Conservation (phyloP, 1,140 invertebrate species). For the Lutraria rhynchaena region DNA sequence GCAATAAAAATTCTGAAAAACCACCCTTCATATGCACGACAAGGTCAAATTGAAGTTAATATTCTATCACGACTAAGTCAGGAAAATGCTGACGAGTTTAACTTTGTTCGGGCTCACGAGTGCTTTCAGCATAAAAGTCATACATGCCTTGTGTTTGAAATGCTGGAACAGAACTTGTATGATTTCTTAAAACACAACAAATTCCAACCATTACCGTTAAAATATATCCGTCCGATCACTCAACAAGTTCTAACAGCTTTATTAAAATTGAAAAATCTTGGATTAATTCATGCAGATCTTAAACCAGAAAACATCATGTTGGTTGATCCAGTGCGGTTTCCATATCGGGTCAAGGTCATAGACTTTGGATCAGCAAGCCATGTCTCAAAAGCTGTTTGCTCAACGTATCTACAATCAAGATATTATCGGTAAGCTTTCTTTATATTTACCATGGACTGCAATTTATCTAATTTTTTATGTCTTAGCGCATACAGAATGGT, state of each 20-base stretch:
- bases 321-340: constrained; percentile 97
- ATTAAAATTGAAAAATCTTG: constrained; percentile 98
- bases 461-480: no score
- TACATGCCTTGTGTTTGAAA: constrained; percentile 99
- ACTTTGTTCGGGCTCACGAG: constrained; percentile 99
- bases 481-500: no score
- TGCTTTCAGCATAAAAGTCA: constrained; percentile 99
- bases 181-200: constrained; percentile 99
- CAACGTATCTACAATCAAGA: constrained; percentile 99
- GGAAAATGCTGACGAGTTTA: constrained; percentile 99
- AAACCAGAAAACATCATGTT: constrained; percentile 99
- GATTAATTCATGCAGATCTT: constrained; percentile 99
- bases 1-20: constrained; percentile 99
- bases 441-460: background rate
- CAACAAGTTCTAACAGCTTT: constrained; percentile 99
- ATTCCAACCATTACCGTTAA: constrained; percentile 98
- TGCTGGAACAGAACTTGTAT: constrained; percentile 99
- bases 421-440: constrained; percentile 90
- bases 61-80: constrained; percentile 98
- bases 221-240: constrained; percentile 98
- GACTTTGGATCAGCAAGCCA: constrained; percentile 99
- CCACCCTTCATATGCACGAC: constrained; percentile 99
- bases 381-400: constrained; percentile 99
- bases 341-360: constrained; percentile 97
- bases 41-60: constrained; percentile 99